phyloP scores from a whole-genome alignment of 1,140 invertebrate species.

The Diabrotica virgifera region DNA sequence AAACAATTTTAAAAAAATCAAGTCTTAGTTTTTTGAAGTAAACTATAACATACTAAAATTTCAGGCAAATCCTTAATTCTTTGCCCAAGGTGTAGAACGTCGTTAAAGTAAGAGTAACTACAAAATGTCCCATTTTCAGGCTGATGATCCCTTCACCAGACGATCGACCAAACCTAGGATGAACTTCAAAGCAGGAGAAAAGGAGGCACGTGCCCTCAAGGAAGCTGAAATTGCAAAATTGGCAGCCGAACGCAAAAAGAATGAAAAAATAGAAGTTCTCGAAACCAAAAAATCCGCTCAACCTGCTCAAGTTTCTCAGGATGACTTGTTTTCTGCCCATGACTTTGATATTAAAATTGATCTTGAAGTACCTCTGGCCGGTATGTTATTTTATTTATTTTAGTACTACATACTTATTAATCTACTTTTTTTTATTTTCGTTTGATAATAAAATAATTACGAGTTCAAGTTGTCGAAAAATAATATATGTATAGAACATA shows the following conservation, averaged over 20 bases:
- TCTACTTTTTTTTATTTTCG: slow-evolving; percentile 8
- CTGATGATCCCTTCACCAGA: slow-evolving; percentile 92
- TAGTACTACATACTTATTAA: slow-evolving; percentile 8
- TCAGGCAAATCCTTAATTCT: too few species aligned
- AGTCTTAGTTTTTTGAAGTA: too few species aligned
- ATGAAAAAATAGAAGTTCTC: slow-evolving; percentile 40
- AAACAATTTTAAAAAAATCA: too few species aligned
- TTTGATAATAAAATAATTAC: neutral
- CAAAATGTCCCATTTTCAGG: slow-evolving; percentile 41
- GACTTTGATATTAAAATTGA: slow-evolving; percentile 97
- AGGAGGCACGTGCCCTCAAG: slow-evolving; percentile 38
- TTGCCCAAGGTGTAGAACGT: too few species aligned
- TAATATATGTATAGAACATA: neutral
- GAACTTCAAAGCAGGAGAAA: slow-evolving; percentile 65
- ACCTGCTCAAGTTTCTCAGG: slow-evolving; percentile 57
- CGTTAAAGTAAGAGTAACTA: too few species aligned
- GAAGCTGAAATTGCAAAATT: slow-evolving; percentile 27
- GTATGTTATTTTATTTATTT: slow-evolving; percentile 54
- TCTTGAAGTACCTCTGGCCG: slow-evolving; percentile 77
- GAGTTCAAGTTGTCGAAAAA: neutral
- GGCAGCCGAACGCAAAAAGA: slow-evolving; percentile 28
- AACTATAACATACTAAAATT: too few species aligned
- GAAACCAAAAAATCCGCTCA: slow-evolving; percentile 39
- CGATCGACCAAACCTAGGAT: slow-evolving; percentile 87
- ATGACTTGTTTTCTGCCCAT: slow-evolving; percentile 88